A percentile compares a stretch with the other conserved stretches of the same genome.
Conservation (phyloP, 2,797 vertebrate species). For the Sebastes iracundus region DNA sequence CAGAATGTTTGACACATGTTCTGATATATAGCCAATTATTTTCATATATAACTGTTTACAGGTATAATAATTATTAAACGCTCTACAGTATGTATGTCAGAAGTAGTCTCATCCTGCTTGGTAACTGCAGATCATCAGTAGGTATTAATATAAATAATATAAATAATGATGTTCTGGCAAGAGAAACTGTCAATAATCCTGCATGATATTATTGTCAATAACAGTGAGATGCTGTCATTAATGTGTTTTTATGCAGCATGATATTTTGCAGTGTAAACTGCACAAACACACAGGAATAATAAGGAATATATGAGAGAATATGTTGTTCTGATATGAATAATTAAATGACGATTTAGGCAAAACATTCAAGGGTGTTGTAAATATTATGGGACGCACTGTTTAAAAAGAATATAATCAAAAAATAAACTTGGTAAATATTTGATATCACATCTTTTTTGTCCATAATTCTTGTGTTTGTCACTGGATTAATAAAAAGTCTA, state of each 20-base stretch:
- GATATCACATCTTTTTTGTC: neutral
- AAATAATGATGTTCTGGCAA: neutral
- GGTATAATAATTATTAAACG: slow-evolving; percentile 5
- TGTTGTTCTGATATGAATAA: slow-evolving; percentile 21
- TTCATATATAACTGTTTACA: slow-evolving; percentile 62
- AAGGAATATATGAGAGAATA: neutral
- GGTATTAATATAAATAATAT: slow-evolving; percentile 12
- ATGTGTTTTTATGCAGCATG: slow-evolving; percentile 17
- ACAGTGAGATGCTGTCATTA: slow-evolving; percentile 8
- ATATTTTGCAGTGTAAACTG: slow-evolving; percentile 6
- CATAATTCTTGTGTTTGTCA: neutral
- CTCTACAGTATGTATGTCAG: neutral
- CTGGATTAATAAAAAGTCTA: neutral
- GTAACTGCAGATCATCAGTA: slow-evolving; percentile 1
- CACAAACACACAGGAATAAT: neutral
- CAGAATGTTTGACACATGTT: slow-evolving; percentile 65
- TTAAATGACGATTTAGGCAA: slow-evolving; percentile 9
- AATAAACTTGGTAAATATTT: slow-evolving; percentile 36
- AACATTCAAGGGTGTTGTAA: slow-evolving; percentile 49
- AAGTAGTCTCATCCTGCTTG: slow-evolving; percentile 12
- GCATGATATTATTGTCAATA: slow-evolving; percentile 39
- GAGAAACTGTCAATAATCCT: slow-evolving; percentile 28
- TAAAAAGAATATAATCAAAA: slow-evolving; percentile 27
- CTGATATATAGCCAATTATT: slow-evolving; percentile 67
- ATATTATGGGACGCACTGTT: slow-evolving; percentile 44